phyloP scores from a whole-genome alignment of 2,797 vertebrate genomes.

The Onychomys leucogaster region DNA sequence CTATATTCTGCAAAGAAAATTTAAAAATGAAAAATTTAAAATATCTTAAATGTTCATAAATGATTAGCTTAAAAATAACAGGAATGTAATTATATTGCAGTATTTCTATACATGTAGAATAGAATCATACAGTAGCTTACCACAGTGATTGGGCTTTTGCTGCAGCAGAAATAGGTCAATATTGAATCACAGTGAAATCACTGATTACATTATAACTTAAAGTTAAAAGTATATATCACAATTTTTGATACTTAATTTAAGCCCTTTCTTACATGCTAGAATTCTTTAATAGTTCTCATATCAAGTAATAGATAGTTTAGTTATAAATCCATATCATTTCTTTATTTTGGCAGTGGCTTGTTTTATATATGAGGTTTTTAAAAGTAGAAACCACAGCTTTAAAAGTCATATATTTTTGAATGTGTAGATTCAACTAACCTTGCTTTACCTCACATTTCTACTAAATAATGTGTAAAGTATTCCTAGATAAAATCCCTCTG shows the following conservation, averaged over 20 bases:
- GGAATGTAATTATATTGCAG: background rate
- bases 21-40: constrained; percentile 38
- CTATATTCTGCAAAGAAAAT: constrained; percentile 23
- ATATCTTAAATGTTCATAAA: constrained; percentile 34
- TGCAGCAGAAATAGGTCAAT: constrained; percentile 63
- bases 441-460: constrained; percentile 15
- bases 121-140: constrained; percentile 22
- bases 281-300: constrained; percentile 30
- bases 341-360: constrained; percentile 38
- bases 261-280: constrained; percentile 3
- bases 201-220: constrained; percentile 62
- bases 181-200: constrained; percentile 66
- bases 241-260: constrained; percentile 47
- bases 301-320: constrained; percentile 44
- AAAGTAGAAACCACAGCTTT: constrained; percentile 57
- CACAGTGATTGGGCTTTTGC: constrained; percentile 37
- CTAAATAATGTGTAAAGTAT: constrained; percentile 49
- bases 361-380: constrained; percentile 29
- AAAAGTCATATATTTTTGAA: constrained; percentile 51
- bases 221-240: constrained; percentile 58
- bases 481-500: constrained; percentile 14
- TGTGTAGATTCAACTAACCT: background rate
- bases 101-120: constrained; percentile 56
- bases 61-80: constrained; percentile 44
- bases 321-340: constrained; percentile 61